Base-by-base conservation (phyloP, 2,888 invertebrate genomes). In the Flexamia atlantica region DNA sequence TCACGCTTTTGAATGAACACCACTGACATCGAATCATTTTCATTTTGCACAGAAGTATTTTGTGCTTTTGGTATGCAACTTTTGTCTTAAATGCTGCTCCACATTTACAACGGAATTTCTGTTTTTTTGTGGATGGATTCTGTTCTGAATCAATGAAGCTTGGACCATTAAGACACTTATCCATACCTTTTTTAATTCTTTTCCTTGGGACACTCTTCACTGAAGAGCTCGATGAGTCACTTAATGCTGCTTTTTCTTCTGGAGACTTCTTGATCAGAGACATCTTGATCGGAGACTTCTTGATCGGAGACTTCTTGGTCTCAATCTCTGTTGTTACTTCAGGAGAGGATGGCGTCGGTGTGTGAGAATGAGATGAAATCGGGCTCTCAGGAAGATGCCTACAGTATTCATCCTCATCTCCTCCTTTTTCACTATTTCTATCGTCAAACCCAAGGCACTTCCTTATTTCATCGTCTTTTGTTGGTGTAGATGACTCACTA, bases 21-120 rank as follows among this genome's bases (percentile, higher is more conserved):
- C 87, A 86, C 3, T 80, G 74, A 82, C 89, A 86, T 0, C 20
- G 42, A 20, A 46, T 0, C 28, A 46, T 42, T 20, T 46, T 76
- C 0, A 12, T 25, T 17, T 17, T 25, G 17, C 42, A 76, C 9
- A 25, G 1, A 4, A 40, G 0, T 25, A 0, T 25, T 28, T 76
- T 76, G 30, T 42, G 76, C 28, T 76, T 46, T 70, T n/a, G 9
- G 20, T 28, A 70, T n/a, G 70, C 42, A 25, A 25, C 17, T 12
- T 46, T 76, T 25, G 42, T 76, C 23, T 42, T 76, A 28, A 76
- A 76, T 3, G 17, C 46, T 46, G 7, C n/a, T 12, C 70, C 70
- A 70, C 70, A 70, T 23, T 36, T 70, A 12, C 70, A 70, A 40
- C 70, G n/a, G n/a, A 70, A n/a, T 57, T 57, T 25, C 50, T 57